These are phyloP conservation scores for Thamnaconus septentrionalis DNA, from an alignment of 2,113 vertebrate species.

Conservation along the genomic window DNA sequence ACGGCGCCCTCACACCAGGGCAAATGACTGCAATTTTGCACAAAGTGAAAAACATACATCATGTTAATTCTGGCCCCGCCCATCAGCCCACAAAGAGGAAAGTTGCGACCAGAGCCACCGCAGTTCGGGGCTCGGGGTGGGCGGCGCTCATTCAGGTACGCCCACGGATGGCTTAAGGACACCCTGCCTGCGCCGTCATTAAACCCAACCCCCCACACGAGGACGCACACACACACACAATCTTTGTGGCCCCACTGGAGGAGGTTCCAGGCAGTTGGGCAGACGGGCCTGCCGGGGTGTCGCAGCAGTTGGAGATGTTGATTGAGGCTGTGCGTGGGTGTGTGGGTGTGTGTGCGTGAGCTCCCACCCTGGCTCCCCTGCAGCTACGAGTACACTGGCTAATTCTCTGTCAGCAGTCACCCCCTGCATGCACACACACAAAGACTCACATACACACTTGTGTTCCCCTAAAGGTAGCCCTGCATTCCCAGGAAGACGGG, in stretches of 20 bases:
- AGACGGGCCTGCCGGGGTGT: slow-evolving; percentile 22
- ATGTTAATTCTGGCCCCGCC: neutral
- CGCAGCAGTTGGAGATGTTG: slow-evolving; percentile 30
- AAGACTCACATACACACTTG: slow-evolving; percentile 22
- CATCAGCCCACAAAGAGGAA: neutral
- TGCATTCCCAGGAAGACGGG: slow-evolving; percentile 22
- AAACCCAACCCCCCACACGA: slow-evolving; percentile 11
- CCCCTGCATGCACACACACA: slow-evolving; percentile 20
- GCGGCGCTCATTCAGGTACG: slow-evolving; percentile 56
- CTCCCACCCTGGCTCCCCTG: slow-evolving; percentile 43
- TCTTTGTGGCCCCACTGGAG: slow-evolving; percentile 27
- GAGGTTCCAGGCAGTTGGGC: slow-evolving; percentile 47
- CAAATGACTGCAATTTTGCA: no score
- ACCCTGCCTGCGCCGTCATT: slow-evolving; percentile 49
- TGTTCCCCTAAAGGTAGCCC: slow-evolving; percentile 34
- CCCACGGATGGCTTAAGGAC: slow-evolving; percentile 42
- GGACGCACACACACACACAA: slow-evolving; percentile 1
- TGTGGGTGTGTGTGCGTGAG: slow-evolving; percentile 26
- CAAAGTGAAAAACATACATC: no score
- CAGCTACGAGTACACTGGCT: slow-evolving; percentile 41
- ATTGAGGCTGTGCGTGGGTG: slow-evolving; percentile 41
- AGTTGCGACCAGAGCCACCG: slow-evolving; percentile 14
- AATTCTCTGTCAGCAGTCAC: slow-evolving; percentile 24
- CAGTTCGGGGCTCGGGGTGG: neutral
- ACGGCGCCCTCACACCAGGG: no score